Percentiles rank a stretch among this genome's conserved stretches.
These are phyloP conservation scores for Psittacula echo DNA, from an alignment of 2,797 vertebrate species.

Conservation along the genomic window DNA sequence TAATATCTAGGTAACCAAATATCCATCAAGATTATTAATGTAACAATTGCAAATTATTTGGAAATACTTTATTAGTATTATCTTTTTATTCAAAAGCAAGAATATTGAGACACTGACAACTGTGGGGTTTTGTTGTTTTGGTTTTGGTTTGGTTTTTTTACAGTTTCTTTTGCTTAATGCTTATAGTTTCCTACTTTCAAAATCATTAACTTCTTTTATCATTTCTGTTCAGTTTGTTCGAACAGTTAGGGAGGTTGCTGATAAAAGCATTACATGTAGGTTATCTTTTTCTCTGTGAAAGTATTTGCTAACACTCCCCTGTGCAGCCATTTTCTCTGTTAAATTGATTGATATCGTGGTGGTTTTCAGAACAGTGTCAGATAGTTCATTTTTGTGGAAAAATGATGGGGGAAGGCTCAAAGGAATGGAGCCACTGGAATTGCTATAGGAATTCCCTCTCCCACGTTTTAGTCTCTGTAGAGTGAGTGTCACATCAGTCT, in stretches of 20 bases:
- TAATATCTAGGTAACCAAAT: neutral
- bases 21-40: neutral
- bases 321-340: neutral
- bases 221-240: neutral
- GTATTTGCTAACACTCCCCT: neutral
- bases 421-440: neutral
- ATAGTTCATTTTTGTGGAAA: neutral
- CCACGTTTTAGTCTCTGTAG: fast-evolving
- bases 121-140: neutral
- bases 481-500: neutral
- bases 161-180: neutral
- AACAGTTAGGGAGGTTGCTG: neutral
- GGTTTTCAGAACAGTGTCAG: neutral
- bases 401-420: neutral
- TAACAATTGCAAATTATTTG: neutral
- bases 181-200: neutral
- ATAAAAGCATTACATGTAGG: neutral
- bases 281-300: neutral
- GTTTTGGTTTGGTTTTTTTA: neutral
- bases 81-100: neutral
- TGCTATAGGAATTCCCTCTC: neutral
- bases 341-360: fast-evolving
- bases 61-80: neutral
- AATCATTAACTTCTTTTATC: neutral
- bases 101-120: neutral